Evolutionary conservation across 2,797 vertebrate species (phyloP).

Genomic region (Peromyscus aztecus): DNA sequence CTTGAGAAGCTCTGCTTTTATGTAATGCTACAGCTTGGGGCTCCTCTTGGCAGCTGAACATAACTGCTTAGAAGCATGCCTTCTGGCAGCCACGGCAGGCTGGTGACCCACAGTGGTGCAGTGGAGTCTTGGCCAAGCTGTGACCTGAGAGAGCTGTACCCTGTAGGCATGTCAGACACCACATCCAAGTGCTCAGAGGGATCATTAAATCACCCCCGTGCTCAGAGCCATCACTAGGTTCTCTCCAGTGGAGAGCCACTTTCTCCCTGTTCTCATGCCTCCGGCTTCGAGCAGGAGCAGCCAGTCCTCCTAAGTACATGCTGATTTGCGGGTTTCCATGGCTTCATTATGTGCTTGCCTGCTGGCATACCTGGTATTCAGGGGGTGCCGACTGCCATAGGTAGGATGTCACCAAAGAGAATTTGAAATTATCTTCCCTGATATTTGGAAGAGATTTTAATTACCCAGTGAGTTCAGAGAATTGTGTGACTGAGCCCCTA

Average conservation of each 20-base stretch:
- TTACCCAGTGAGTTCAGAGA: slow-evolving; percentile 20
- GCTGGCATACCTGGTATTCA: slow-evolving; percentile 53
- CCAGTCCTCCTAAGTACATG: not conserved
- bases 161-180: slow-evolving; percentile 48
- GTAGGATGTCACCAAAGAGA: slow-evolving; percentile 68
- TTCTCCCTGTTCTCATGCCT: not conserved
- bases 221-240: not conserved
- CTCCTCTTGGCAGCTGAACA: slow-evolving; percentile 64
- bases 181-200: slow-evolving; percentile 49
- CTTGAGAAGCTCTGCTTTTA: slow-evolving; percentile 76
- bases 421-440: slow-evolving; percentile 43
- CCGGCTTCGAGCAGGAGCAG: slow-evolving; percentile 42
- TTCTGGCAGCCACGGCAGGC: slow-evolving; percentile 69
- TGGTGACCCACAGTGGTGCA: slow-evolving; percentile 55
- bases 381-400: not conserved
- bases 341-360: slow-evolving; percentile 65
- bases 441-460: slow-evolving; percentile 59
- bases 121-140: not conserved
- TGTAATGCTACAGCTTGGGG: slow-evolving; percentile 75
- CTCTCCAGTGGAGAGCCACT: slow-evolving; percentile 16
- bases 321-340: slow-evolving; percentile 45
- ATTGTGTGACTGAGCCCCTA: not conserved
- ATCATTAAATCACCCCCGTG: slow-evolving; percentile 77
- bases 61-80: slow-evolving; percentile 67
- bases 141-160: slow-evolving; percentile 51